Conservation (phyloP, 1,140 invertebrate species). For the Lutraria rhynchaena region DNA sequence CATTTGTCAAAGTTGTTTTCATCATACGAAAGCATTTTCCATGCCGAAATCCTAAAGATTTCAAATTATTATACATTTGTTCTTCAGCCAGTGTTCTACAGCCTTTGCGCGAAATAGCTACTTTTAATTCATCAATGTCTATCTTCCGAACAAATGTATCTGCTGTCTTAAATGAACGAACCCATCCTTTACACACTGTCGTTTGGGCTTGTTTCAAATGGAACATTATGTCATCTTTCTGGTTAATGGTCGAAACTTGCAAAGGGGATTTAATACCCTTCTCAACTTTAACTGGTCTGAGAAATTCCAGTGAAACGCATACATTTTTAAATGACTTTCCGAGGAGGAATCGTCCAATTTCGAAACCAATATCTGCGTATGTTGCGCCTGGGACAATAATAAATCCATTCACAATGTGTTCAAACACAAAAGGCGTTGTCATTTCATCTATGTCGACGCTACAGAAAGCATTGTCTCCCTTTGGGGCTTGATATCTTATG, state of each 20-base stretch:
- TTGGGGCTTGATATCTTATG: neutral
- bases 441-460: neutral
- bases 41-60: slow-evolving; percentile 24
- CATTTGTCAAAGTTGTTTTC: neutral
- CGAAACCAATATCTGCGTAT: slow-evolving; percentile 27
- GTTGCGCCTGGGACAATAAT: slow-evolving; percentile 38
- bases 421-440: slow-evolving; percentile 43
- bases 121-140: neutral
- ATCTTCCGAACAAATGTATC: neutral
- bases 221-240: slow-evolving; percentile 37
- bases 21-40: slow-evolving; percentile 15
- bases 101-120: neutral
- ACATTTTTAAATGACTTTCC: no score
- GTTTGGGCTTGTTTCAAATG: slow-evolving; percentile 1
- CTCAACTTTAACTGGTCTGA: slow-evolving; percentile 27
- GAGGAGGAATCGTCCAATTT: neutral
- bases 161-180: neutral
- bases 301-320: slow-evolving; percentile 39
- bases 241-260: slow-evolving; percentile 12
- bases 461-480: neutral
- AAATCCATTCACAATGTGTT: slow-evolving; percentile 21
- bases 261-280: neutral
- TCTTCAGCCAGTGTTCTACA: neutral
- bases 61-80: slow-evolving; percentile 19
- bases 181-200: slow-evolving; percentile 39